Evolutionary conservation across 2,888 invertebrate species (phyloP).

Genomic region (Zygogramma bicolorata): DNA sequence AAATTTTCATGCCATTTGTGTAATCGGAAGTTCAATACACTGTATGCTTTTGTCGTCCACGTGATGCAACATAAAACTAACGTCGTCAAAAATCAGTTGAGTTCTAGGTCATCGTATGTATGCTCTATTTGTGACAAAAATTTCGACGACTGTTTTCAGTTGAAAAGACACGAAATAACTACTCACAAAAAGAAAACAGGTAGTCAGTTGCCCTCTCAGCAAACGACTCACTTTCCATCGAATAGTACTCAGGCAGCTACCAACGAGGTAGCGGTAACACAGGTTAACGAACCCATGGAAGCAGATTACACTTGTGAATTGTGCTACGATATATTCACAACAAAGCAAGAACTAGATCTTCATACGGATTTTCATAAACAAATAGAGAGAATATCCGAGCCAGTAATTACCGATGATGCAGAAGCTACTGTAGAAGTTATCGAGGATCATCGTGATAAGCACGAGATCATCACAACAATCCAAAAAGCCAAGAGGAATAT

Average conservation of each 20-base stretch:
- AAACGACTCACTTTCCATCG: not conserved
- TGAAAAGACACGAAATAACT: constrained; percentile 46
- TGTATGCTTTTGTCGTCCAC: constrained; percentile 51
- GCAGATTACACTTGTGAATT: constrained; percentile 57
- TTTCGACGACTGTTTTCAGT: constrained; percentile 50
- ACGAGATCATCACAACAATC: constrained; percentile 34
- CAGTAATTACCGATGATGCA: constrained; percentile 7
- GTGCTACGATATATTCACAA: constrained; percentile 54
- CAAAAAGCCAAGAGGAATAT: constrained; percentile 17
- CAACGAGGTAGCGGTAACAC: too few species aligned
- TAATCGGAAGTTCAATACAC: constrained; percentile 46
- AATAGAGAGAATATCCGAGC: constrained; percentile 28
- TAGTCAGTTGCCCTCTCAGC: not conserved
- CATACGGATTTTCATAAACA: constrained; percentile 50
- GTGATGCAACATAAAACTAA: constrained; percentile 48
- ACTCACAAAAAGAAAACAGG: constrained; percentile 33
- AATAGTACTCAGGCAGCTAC: not conserved
- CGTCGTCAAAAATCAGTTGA: constrained; percentile 26
- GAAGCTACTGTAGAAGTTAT: constrained; percentile 30
- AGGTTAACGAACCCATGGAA: constrained; percentile 9
- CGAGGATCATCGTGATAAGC: constrained; percentile 28
- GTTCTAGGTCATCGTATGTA: constrained; percentile 32
- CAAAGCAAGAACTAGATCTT: constrained; percentile 46
- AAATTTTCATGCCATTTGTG: constrained; percentile 49
- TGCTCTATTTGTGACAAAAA: constrained; percentile 43